phyloP scores from a whole-genome alignment of 2,797 vertebrate genomes.

The Enteromius thamalakanensis region DNA sequence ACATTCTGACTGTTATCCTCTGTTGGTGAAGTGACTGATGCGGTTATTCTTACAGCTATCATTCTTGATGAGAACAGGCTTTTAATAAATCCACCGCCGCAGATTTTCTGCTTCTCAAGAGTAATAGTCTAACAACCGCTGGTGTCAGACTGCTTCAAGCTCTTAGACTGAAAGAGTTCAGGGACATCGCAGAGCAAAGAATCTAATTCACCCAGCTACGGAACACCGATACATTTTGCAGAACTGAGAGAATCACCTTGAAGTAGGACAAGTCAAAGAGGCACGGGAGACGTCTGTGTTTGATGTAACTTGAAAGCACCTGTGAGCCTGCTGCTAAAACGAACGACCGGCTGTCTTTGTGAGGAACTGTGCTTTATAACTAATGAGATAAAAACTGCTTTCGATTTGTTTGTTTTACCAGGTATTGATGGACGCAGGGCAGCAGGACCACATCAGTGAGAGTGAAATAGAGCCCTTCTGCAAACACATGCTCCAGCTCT shows the following conservation, averaged over 20 bases:
- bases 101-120: background rate
- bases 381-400: background rate
- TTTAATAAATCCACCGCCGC: background rate
- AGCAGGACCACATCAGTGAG: conserved; percentile 92
- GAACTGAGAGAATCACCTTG: background rate
- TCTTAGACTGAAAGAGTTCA: conserved; percentile 7
- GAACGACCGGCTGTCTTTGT: background rate
- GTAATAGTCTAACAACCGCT: background rate
- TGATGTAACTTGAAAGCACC: conserved; percentile 3
- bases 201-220: background rate
- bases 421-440: conserved; percentile 90
- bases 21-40: background rate
- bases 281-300: background rate
- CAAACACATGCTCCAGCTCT: conserved; percentile 89
- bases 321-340: background rate
- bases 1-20: background rate
- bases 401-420: conserved; percentile 80
- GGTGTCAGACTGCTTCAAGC: background rate
- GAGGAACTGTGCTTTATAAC: background rate
- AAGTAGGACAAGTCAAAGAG: conserved; percentile 17
- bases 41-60: background rate
- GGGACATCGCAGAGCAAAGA: conserved; percentile 3
- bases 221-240: background rate
- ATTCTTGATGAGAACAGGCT: background rate
- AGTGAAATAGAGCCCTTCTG: conserved; percentile 96